Evolutionary conservation across 2,113 vertebrate genomes (phyloP).

Genomic region (Acrocephalus arundinaceus): DNA sequence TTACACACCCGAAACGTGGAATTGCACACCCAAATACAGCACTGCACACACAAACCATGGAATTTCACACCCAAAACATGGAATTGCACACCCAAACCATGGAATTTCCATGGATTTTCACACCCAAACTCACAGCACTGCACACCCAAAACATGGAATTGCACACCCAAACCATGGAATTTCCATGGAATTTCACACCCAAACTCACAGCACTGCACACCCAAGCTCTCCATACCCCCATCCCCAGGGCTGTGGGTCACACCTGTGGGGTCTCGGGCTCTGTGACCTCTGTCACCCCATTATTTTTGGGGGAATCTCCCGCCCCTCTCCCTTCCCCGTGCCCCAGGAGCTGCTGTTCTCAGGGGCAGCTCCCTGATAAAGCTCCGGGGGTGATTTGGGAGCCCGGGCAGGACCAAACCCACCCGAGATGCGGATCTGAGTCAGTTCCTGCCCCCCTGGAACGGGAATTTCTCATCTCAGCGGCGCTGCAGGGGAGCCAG

Average conservation of each 20-base stretch:
- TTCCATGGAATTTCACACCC: background rate
- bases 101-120: too few relatives aligned
- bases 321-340: too few relatives aligned
- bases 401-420: too few relatives aligned
- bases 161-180: background rate
- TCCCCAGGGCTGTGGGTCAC: background rate
- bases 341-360: background rate
- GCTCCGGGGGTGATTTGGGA: too few relatives aligned
- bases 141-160: background rate
- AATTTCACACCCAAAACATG: rapidly evolving
- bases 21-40: too few relatives aligned
- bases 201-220: too few relatives aligned
- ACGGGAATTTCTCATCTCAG: slow-evolving; percentile 16
- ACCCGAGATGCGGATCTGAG: background rate
- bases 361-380: background rate
- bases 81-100: too few relatives aligned
- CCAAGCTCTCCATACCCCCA: background rate
- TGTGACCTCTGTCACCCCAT: background rate
- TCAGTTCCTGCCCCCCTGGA: slow-evolving; percentile 41
- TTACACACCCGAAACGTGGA: too few relatives aligned
- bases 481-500: slow-evolving; percentile 43
- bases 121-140: too few relatives aligned
- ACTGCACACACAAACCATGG: too few relatives aligned
- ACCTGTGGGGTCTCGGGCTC: rapidly evolving
- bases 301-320: background rate